Percentiles rank a stretch among this genome's conserved stretches.
These are phyloP conservation scores for Callorhinus ursinus DNA, from an alignment of 2,113 vertebrate genomes.

Conservation along the genomic window DNA sequence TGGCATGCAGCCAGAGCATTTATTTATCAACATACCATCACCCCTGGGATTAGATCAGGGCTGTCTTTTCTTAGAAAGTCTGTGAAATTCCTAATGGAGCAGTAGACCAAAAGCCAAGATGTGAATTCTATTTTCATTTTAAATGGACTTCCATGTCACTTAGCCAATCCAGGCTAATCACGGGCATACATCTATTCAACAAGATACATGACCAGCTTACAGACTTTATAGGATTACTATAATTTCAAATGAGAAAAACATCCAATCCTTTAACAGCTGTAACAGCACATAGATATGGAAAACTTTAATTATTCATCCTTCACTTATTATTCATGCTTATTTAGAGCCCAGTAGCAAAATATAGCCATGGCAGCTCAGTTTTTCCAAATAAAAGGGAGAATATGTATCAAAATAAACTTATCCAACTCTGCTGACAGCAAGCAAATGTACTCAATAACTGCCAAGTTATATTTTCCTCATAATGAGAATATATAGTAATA, in stretches of 20 bases:
- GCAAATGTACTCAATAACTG: not conserved
- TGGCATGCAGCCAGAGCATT: not conserved
- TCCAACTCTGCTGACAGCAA: not conserved
- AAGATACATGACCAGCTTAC: not conserved
- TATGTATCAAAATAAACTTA: not conserved
- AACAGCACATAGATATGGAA: not conserved
- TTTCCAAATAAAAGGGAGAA: not conserved
- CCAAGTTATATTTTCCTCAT: not conserved
- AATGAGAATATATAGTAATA: not conserved
- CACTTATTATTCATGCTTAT: not conserved
- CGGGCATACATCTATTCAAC: not conserved
- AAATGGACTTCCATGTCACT: not conserved
- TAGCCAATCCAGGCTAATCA: not conserved
- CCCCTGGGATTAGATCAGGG: not conserved
- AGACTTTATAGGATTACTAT: not conserved
- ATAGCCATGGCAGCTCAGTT: not conserved
- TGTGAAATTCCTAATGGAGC: not conserved
- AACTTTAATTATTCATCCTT: not conserved
- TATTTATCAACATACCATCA: not conserved
- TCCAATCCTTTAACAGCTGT: not conserved
- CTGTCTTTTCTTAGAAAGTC: not conserved
- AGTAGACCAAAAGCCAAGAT: not conserved
- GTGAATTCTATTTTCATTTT: not conserved
- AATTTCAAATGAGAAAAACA: constrained; percentile 27
- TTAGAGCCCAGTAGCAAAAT: not conserved